phyloP scores from a whole-genome alignment of 1,140 invertebrate species.

The Drosophila paulistorum region DNA sequence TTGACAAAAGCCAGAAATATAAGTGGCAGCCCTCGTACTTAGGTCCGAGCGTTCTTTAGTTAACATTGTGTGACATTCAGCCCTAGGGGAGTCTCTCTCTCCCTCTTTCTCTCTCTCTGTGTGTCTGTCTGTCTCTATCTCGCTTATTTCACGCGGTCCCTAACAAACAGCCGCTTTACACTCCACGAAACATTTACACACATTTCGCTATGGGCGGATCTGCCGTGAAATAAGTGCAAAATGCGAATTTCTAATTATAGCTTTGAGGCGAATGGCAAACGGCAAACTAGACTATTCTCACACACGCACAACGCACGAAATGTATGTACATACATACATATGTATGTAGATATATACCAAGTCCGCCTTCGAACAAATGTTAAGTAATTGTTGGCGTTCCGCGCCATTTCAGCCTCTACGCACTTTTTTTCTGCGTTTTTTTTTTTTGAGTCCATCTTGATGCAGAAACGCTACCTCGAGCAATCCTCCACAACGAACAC shows the following conservation, averaged over 20 bases:
- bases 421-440: conserved; percentile 76
- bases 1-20: conserved; percentile 10
- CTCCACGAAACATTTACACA: conserved; percentile 41
- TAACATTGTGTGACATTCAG: conserved; percentile 22
- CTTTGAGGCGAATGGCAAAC: conserved; percentile 41
- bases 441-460: conserved; percentile 61
- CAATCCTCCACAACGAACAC: conserved; percentile 22
- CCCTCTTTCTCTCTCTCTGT: too few species aligned
- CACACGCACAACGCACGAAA: conserved; percentile 18
- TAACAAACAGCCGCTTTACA: conserved; percentile 40
- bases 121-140: too few species aligned
- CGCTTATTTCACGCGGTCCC: conserved; percentile 21
- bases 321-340: too few species aligned
- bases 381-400: conserved; percentile 69
- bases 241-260: conserved; percentile 61
- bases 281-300: conserved; percentile 45
- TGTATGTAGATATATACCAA: not conserved
- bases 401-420: conserved; percentile 68
- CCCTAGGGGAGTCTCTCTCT: conserved; percentile 3
- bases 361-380: conserved; percentile 39
- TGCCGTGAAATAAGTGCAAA: conserved; percentile 45
- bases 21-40: conserved; percentile 15
- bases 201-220: conserved; percentile 41
- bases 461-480: conserved; percentile 75
- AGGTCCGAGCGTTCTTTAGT: conserved; percentile 11